These are phyloP conservation scores for Arothron firmamentum DNA, from an alignment of 2,113 vertebrate genomes.

Conservation along the genomic window DNA sequence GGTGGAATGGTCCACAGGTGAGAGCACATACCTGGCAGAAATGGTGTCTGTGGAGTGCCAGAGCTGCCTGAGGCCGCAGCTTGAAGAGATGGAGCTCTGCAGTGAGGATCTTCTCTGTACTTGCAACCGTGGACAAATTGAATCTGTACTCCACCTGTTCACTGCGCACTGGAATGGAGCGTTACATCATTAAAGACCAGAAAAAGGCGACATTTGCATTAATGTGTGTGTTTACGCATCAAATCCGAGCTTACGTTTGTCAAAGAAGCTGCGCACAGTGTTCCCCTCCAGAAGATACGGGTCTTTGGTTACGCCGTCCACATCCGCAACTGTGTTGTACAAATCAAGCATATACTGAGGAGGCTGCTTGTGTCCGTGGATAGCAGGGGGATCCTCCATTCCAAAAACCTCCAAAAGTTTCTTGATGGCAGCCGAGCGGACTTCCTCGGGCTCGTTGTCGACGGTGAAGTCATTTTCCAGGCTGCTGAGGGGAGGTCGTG, in stretches of 20 bases:
- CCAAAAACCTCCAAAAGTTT: slow-evolving; percentile 87
- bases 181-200: neutral
- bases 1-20: too few species aligned
- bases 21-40: slow-evolving; percentile 79
- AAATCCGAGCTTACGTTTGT: slow-evolving; percentile 80
- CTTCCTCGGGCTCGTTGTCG: slow-evolving; percentile 46
- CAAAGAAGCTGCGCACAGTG: slow-evolving; percentile 88
- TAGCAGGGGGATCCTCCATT: slow-evolving; percentile 80
- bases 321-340: slow-evolving; percentile 84
- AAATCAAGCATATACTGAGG: slow-evolving; percentile 93
- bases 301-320: slow-evolving; percentile 85
- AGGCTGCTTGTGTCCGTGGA: slow-evolving; percentile 73
- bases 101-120: slow-evolving; percentile 80
- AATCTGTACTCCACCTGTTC: slow-evolving; percentile 82
- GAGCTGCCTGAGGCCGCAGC: slow-evolving; percentile 63
- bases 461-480: slow-evolving; percentile 37
- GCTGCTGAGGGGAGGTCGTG: slow-evolving; percentile 47
- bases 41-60: slow-evolving; percentile 74
- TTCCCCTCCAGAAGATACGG: slow-evolving; percentile 83
- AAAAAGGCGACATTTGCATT: neutral
- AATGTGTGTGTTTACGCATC: neutral
- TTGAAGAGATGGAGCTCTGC: slow-evolving; percentile 90
- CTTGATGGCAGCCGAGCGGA: slow-evolving; percentile 79
- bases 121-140: slow-evolving; percentile 79
- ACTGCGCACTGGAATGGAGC: slow-evolving; percentile 70